Percentiles rank a stretch among this genome's conserved stretches.
Evolutionary conservation across 2,113 vertebrate genomes (phyloP).

Genomic region (Pristiophorus japonicus): DNA sequence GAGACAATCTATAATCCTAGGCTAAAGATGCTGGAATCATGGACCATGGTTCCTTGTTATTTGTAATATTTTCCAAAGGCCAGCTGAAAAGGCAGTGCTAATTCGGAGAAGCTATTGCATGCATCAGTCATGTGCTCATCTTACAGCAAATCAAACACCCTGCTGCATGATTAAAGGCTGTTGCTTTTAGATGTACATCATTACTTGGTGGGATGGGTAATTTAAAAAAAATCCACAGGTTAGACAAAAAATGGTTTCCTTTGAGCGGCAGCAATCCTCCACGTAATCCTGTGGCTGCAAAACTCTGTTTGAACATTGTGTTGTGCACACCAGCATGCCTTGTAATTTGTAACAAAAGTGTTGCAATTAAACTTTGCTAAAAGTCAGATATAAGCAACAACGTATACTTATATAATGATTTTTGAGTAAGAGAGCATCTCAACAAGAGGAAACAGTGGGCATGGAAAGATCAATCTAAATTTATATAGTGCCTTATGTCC

Average conservation of each 20-base stretch:
- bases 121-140: constrained; percentile 11
- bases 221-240: background rate
- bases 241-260: background rate
- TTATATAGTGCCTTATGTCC: background rate
- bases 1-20: constrained; percentile 47
- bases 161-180: constrained; percentile 1
- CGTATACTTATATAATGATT: background rate
- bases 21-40: constrained; percentile 49
- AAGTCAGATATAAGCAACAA: background rate
- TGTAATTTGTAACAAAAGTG: background rate
- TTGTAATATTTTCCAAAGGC: constrained; percentile 43
- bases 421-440: background rate
- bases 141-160: background rate
- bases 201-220: constrained; percentile 9
- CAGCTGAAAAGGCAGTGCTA: constrained; percentile 41
- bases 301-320: background rate
- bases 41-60: constrained; percentile 42
- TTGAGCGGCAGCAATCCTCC: background rate
- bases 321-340: background rate
- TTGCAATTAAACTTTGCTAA: background rate
- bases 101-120: constrained; percentile 13
- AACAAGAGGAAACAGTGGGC: background rate
- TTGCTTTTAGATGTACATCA: background rate
- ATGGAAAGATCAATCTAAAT: background rate
- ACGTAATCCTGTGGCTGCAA: background rate